Evolutionary conservation across 1,140 invertebrate genomes (phyloP).

Genomic region (Hyposmocoma kahamanoa): DNA sequence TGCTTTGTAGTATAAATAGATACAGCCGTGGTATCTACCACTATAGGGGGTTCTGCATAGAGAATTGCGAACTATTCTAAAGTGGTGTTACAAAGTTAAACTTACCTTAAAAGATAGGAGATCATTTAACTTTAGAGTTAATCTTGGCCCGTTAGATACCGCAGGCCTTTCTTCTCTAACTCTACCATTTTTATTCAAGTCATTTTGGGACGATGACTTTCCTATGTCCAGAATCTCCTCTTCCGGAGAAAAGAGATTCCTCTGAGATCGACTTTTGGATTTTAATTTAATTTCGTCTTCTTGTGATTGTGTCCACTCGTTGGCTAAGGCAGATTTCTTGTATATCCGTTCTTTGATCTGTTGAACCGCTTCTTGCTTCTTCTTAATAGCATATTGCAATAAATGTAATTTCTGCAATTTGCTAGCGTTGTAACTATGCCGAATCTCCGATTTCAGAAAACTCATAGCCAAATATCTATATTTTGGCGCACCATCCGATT

Average conservation of each 20-base stretch:
- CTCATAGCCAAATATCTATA: conserved; percentile 59
- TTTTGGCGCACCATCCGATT: conserved; percentile 48
- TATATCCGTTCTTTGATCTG: conserved; percentile 68
- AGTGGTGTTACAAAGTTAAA: conserved; percentile 3
- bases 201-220: conserved; percentile 42
- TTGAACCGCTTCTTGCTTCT: conserved; percentile 60
- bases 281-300: conserved; percentile 30
- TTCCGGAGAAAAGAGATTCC: conserved; percentile 49
- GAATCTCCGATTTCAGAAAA: conserved; percentile 76
- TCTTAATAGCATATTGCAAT: conserved; percentile 69
- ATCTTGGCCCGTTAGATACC: conserved; percentile 46
- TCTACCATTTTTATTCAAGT: conserved; percentile 47
- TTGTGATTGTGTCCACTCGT: conserved; percentile 25
- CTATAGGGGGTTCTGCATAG: no score
- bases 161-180: conserved; percentile 38
- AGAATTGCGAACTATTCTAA: no score
- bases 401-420: conserved; percentile 76
- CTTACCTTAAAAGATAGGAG: conserved; percentile 62
- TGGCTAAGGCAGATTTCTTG: conserved; percentile 57
- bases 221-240: conserved; percentile 28
- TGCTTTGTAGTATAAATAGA: no score
- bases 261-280: conserved; percentile 44
- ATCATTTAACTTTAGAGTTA: conserved; percentile 63
- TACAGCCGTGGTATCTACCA: no score
- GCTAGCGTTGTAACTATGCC: conserved; percentile 83